A percentile compares a stretch with the other conserved stretches of the same genome.
Evolutionary conservation across 2,888 invertebrate genomes (phyloP).

Genomic region (Ryuthela nishihirai): DNA sequence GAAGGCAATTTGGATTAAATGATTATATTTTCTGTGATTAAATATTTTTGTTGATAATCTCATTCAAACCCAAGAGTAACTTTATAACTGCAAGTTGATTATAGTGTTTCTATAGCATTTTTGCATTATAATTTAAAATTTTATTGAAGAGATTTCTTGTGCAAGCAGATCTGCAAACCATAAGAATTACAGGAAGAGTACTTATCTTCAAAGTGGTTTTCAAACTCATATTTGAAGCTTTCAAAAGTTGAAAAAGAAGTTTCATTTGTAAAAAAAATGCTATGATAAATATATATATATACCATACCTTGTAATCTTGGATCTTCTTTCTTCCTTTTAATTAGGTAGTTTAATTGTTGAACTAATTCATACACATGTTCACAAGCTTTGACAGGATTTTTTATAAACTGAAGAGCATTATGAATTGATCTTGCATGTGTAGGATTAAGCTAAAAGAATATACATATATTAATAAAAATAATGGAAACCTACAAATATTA

Average conservation of each 20-base stretch:
- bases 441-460: slow-evolving; percentile 69
- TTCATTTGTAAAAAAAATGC: background rate
- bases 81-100: too few relatives aligned
- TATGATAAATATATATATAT: background rate
- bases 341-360: slow-evolving; percentile 77
- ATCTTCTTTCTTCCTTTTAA: slow-evolving; percentile 79
- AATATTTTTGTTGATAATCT: too few relatives aligned
- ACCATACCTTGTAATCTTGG: slow-evolving; percentile 72
- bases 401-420: slow-evolving; percentile 88
- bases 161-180: too few relatives aligned
- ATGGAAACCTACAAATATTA: background rate
- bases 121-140: too few relatives aligned
- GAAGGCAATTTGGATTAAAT: too few relatives aligned
- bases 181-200: too few relatives aligned
- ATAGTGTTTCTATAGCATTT: too few relatives aligned
- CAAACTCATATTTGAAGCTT: too few relatives aligned
- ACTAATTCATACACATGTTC: slow-evolving; percentile 84
- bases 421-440: slow-evolving; percentile 85
- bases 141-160: too few relatives aligned
- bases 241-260: background rate
- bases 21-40: too few relatives aligned
- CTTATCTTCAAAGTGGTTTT: too few relatives aligned
- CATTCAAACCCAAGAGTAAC: too few relatives aligned
- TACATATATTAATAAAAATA: background rate
- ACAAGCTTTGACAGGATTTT: slow-evolving; percentile 92